phyloP scores from a whole-genome alignment of 1,140 invertebrate species.

The Sycobia sp. region DNA sequence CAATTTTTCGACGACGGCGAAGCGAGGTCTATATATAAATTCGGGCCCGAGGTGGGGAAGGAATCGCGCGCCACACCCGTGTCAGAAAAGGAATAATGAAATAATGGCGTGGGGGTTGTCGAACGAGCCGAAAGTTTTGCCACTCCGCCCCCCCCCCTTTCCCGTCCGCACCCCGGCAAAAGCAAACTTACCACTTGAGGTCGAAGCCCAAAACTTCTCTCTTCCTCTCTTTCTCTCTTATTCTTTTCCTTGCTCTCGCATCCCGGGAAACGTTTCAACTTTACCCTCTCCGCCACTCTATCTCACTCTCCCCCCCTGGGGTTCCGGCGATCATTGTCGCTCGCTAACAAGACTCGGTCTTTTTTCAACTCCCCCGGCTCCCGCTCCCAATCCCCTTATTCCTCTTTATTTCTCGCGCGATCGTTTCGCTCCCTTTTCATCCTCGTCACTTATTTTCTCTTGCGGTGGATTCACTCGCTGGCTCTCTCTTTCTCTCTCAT shows the following conservation, averaged over 20 bases:
- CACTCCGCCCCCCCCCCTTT: too few species aligned
- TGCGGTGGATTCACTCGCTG: neutral
- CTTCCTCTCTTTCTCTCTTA: too few species aligned
- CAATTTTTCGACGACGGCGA: too few species aligned
- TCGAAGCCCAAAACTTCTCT: neutral
- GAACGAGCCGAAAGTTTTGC: too few species aligned
- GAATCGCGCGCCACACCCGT: neutral
- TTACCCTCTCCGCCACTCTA: too few species aligned
- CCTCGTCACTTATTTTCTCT: neutral
- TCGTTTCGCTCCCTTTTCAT: too few species aligned
- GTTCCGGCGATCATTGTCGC: conserved; percentile 23
- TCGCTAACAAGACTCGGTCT: conserved; percentile 18
- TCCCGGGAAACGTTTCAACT: neutral
- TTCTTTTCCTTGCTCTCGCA: too few species aligned
- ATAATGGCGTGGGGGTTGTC: neutral
- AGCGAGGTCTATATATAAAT: too few species aligned
- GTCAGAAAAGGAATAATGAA: neutral
- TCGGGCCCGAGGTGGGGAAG: too few species aligned
- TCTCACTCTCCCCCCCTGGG: too few species aligned
- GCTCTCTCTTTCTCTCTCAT: too few species aligned
- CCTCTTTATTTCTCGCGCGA: neutral
- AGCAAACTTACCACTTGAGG: conserved; percentile 17
- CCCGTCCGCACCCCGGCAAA: neutral
- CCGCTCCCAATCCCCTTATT: neutral
- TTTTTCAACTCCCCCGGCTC: neutral